phyloP scores from a whole-genome alignment of 2,797 vertebrate species.

The Caiman crocodilus region DNA sequence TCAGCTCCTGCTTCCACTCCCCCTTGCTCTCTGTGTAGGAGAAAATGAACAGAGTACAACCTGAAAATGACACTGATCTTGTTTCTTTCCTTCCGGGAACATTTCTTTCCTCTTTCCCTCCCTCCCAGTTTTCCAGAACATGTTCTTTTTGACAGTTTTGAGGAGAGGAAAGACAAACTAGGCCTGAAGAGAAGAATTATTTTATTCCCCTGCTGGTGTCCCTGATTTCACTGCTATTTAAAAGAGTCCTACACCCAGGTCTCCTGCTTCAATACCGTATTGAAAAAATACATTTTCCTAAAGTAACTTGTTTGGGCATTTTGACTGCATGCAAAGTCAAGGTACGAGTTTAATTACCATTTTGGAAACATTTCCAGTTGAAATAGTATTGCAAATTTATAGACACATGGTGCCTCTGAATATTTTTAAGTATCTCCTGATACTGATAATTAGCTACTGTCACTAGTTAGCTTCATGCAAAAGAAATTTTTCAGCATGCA shows the following conservation, averaged over 20 bases:
- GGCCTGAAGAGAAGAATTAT: background rate
- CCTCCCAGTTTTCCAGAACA: background rate
- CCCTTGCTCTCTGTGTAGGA: background rate
- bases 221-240: background rate
- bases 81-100: background rate
- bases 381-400: background rate
- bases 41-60: too few relatives aligned
- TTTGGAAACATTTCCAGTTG: background rate
- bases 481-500: background rate
- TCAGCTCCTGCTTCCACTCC: background rate
- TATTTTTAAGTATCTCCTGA: background rate
- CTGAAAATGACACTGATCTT: background rate
- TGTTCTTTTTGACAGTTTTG: background rate
- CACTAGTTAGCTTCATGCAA: background rate
- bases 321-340: background rate
- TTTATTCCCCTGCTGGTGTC: background rate
- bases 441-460: background rate
- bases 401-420: background rate
- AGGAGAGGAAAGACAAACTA: background rate
- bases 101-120: background rate
- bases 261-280: background rate
- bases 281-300: background rate
- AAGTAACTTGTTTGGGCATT: background rate
- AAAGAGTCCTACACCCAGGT: background rate
- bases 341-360: background rate